Base-by-base conservation (phyloP, 2,797 vertebrate species). In the Craterocephalus amniculus region DNA sequence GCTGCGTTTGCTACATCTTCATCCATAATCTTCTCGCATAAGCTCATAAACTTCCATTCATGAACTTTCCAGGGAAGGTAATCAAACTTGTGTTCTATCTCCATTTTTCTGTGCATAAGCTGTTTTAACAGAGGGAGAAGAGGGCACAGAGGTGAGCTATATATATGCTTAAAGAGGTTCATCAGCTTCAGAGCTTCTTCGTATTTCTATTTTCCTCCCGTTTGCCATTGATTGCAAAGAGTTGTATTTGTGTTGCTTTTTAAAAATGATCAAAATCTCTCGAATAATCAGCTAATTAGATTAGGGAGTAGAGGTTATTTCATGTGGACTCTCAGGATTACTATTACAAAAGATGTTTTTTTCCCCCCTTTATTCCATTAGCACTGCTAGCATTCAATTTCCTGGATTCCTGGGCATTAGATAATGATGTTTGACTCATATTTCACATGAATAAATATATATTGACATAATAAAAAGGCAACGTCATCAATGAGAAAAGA, bases 11-110 rank as follows among this genome's bases (percentile, higher is more conserved):
- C 71, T 63, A 63, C 70, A 70, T 84, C 59, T 64, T 72, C 72
- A 76, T 72, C 69, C 76, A 34, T 78, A 83, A 72, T 77, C 35
- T 54, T 84, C 74, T 83, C 76, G 64, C 72, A 66, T 74, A 80
- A 78, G 57, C 65, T 78, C 67, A 73, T 78, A 63, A 78, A 76
- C 51, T 32, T 69, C 43, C 61, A 79, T 70, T 78, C 72, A 54
- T 34, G 26, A 74, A 79, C 73, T 78, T 49, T 55, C 40, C 65
- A 55, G 74, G 31, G 64, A 75, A 72, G 26, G 1, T 75, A 76
- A 76, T 52, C 57, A 78, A 82, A 62, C 58, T 66, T 83, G 54
- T 80, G 80, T 81, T 83, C 35, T 49, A 58, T 75, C 51, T 55
- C 63, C 60, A 65, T 70, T 56, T 76, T 38, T 38, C 0, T 34